Evolutionary conservation across 2,113 vertebrate genomes (phyloP), one percentile per base, ranked within the genome.

Genomic region (Syngnathus scovelli): DNA sequence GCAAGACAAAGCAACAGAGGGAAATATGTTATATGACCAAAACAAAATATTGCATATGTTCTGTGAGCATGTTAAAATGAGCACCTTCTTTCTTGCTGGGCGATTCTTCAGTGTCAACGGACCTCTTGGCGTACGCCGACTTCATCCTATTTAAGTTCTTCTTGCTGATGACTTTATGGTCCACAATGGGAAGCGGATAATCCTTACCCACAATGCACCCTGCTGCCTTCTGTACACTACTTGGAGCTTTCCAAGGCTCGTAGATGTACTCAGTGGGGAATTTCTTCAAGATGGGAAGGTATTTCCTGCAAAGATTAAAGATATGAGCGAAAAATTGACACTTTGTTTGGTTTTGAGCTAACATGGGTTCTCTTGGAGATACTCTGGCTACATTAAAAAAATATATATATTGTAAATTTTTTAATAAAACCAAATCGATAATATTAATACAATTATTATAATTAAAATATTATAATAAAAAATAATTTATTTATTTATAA

Each of bases 161-260:
- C 64, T 92, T 87, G 38, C 85, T 80, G 1, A 82, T 79, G 0
- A 68, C 78, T 12, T 88, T 7, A 0, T 92, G 89, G 21, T 82
- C 65, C 23, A 89, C 79, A 0, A 88, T 87, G 2, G 91, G 90
- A 37, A 0, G 54, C 0, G 91, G 93, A 52, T 92, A 91, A 73
- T 92, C 90, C 78, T 82, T 88, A 65, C 90, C 92, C 74, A 92
- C 86, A 73, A 92, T 85, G 71, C 91, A 93, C 55, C 90, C 88
- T 52, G 90, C 90, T 60, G 61, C 77, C 77, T 92, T 80, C 75
- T 92, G 91, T 56, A 91, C 0, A 2, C 89, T 87, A 27, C 3
- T 68, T 0, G 89, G 89, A 0, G 89, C 88, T 78, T 91, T 92
- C 92, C 92, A 92, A 4, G 90, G 90, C 68, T 92, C 90, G 0